Evolutionary conservation across 2,888 invertebrate species (phyloP), one percentile per base, ranked within the genome.

Genomic region (Euzophera pinguis): DNA sequence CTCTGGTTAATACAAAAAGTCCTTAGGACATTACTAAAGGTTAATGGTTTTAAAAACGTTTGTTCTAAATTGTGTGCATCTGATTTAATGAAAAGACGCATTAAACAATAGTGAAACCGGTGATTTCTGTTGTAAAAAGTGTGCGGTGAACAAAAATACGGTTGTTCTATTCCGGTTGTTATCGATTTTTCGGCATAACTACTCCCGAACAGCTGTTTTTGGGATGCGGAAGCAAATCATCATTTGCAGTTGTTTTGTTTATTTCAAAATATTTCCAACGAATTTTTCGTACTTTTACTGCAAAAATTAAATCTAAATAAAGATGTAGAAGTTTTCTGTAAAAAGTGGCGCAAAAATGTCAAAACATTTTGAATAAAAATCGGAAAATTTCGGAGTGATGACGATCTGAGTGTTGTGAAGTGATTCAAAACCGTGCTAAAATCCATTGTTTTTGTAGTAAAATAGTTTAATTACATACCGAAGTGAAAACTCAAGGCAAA

Each of bases 161-260:
- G 65, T 76, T 71, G 71, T 71, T 68, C 67, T 64, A 62, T 68
- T 71, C 65, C 71, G 73, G 73, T 71, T 67, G 73, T 69, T 87
- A 89, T 88, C 77, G 89, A 88, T 88, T 87, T 77, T 73, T 72
- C 60, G 69, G 69, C 76, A 67, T 75, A 75, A 77, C 73, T 71
- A 70, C 55, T 69, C 70, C 65, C 67, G 66, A 86, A 84, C 89
- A 90, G 89, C 89, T 90, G 89, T 80, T 87, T 76, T 69, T 66
- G 73, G 73, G 76, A 78, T 74, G 69, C 76, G 78, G 71, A 49
- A 17, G 53, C 49, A 56, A 41, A 8, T 47, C 35, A 13, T 10
- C 9, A 9, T 35, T 27, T 37, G 9, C 22, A 48, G 38, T 27
- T 16, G 17, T 38, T 34, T 35, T 47, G 16, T 37, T 49, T 51